Conservation (phyloP, 2,888 invertebrate genomes). For the Caenorhabditis becei region DNA sequence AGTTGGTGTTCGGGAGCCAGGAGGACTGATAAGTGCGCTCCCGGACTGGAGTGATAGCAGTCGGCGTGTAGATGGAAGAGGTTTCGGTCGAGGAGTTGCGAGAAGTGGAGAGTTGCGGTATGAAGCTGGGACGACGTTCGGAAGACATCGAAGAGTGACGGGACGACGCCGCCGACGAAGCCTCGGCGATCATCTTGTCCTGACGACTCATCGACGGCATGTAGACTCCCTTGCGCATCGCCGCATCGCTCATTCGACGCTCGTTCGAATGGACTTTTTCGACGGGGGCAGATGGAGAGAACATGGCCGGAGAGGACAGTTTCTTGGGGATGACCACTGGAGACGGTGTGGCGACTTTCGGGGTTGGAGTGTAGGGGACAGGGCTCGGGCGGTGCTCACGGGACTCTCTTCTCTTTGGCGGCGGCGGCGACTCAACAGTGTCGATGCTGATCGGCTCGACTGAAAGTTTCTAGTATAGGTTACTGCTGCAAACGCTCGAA, state of each 20-base stretch:
- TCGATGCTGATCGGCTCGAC: slow-evolving; percentile 48
- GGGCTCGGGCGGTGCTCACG: slow-evolving; percentile 3
- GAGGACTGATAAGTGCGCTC: slow-evolving; percentile 39
- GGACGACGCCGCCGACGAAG: slow-evolving; percentile 7
- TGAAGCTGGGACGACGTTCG: slow-evolving; percentile 53
- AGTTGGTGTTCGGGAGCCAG: slow-evolving; percentile 46
- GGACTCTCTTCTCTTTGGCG: slow-evolving; percentile 19
- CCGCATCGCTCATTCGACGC: slow-evolving; percentile 34
- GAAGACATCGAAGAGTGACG: slow-evolving; percentile 40
- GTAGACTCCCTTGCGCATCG: slow-evolving; percentile 29
- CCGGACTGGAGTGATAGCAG: slow-evolving; percentile 9
- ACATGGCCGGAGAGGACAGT: slow-evolving; percentile 17
- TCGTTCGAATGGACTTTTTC: slow-evolving; percentile 1
- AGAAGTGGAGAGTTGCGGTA: slow-evolving; percentile 13
- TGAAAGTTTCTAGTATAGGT: slow-evolving; percentile 9
- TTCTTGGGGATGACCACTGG: neutral
- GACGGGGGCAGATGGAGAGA: neutral
- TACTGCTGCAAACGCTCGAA: too few species aligned
- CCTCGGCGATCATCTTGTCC: slow-evolving; percentile 56
- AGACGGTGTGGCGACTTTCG: neutral
- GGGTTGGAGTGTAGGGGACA: slow-evolving; percentile 4
- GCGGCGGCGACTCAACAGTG: slow-evolving; percentile 31
- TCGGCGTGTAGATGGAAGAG: slow-evolving; percentile 31
- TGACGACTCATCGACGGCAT: slow-evolving; percentile 49
- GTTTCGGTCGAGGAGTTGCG: slow-evolving; percentile 21